A percentile compares a stretch with the other conserved stretches of the same genome.
phyloP scores from a whole-genome alignment of 1,140 invertebrate species.

The Cheumatopsyche charites region DNA sequence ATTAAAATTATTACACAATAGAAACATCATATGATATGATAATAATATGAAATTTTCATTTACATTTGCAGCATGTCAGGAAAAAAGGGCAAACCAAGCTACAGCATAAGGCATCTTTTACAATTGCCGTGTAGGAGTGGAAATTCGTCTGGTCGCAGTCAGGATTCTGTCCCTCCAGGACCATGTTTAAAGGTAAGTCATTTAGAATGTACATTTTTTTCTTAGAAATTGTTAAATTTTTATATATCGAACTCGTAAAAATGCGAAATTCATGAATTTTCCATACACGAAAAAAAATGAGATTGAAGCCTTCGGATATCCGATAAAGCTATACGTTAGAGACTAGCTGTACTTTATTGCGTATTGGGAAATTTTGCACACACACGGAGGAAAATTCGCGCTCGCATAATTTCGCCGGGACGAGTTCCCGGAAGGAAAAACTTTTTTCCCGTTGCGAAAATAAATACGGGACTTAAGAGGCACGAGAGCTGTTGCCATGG shows the following conservation, averaged over 20 bases:
- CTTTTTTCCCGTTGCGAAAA: conserved; percentile 36
- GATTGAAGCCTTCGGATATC: no score
- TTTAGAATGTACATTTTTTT: no score
- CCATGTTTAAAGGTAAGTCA: conserved; percentile 48
- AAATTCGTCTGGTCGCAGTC: conserved; percentile 52
- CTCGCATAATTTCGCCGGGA: neutral
- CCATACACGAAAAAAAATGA: no score
- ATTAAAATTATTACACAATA: no score
- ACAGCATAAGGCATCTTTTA: conserved; percentile 59
- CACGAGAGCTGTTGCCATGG: conserved; percentile 42
- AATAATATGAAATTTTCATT: neutral
- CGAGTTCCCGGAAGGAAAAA: conserved; percentile 33
- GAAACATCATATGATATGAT: no score
- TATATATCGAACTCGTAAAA: no score
- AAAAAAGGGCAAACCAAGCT: conserved; percentile 56
- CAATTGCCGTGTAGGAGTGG: conserved; percentile 53
- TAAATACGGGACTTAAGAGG: conserved; percentile 36
- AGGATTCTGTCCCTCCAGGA: conserved; percentile 38
- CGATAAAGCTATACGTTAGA: no score
- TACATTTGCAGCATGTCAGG: conserved; percentile 55
- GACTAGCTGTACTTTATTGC: no score
- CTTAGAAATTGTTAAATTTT: no score
- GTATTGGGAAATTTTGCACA: no score
- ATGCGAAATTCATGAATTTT: no score
- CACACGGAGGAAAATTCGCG: no score